A percentile compares a stretch with the other conserved stretches of the same genome.
Conservation (phyloP, 1,140 invertebrate species). For the Copidosoma floridanum region DNA sequence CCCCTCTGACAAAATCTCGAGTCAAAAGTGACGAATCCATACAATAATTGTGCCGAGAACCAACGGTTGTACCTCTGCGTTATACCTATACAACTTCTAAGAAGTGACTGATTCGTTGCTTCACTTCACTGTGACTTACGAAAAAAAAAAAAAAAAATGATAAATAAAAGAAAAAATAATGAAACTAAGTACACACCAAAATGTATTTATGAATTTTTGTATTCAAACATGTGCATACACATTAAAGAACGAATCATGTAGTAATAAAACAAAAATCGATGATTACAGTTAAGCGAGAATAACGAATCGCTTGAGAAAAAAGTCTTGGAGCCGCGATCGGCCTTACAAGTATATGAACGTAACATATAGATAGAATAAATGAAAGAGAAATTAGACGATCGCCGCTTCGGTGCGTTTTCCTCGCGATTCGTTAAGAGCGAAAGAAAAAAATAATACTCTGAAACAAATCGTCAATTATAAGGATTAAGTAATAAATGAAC, state of each 20-base stretch:
- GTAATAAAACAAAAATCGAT: too few relatives aligned
- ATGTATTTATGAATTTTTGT: conserved; percentile 10
- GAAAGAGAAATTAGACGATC: conserved; percentile 25
- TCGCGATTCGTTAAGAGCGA: conserved; percentile 12
- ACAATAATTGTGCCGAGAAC: conserved; percentile 21
- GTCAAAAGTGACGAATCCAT: conserved; percentile 29
- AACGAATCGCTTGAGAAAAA: conserved; percentile 15
- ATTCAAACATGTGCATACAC: background rate
- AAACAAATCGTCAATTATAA: too few relatives aligned
- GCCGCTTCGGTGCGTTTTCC: conserved; percentile 39
- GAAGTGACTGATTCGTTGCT: conserved; percentile 17
- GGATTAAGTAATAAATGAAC: conserved; percentile 8
- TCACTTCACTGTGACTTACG: conserved; percentile 7
- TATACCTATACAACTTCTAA: conserved; percentile 17
- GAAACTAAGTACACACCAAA: background rate
- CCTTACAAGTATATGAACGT: background rate
- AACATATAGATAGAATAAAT: too few relatives aligned
- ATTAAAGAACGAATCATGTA: too few relatives aligned
- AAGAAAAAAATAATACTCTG: conserved; percentile 12
- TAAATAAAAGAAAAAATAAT: too few relatives aligned
- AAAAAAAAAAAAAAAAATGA: too few relatives aligned
- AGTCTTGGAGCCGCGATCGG: conserved; percentile 44
- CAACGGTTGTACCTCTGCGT: conserved; percentile 19
- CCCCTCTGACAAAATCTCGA: conserved; percentile 29
- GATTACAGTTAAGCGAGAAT: background rate